Conservation (phyloP, 2,113 vertebrate species). For the Oncorhynchus clarkii region DNA sequence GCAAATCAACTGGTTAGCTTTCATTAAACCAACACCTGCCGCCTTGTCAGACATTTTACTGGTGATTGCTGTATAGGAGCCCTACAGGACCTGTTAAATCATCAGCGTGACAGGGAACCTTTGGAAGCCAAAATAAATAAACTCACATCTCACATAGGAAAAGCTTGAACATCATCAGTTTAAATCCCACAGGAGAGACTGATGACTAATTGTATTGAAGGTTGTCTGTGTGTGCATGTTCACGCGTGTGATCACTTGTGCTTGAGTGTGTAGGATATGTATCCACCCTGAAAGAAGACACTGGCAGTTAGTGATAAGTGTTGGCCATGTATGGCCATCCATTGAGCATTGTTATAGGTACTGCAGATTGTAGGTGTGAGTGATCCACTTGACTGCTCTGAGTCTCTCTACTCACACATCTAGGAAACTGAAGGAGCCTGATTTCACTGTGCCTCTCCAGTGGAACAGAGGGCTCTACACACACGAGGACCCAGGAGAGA, state of each 20-base stretch:
- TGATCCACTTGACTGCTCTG: conserved; percentile 44
- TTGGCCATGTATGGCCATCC: neutral
- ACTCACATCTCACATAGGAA: neutral
- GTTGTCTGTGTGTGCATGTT: no score
- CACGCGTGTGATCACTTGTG: no score
- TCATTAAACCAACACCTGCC: conserved; percentile 56
- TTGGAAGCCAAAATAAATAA: neutral
- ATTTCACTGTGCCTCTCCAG: conserved; percentile 28
- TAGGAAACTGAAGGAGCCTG: conserved; percentile 33
- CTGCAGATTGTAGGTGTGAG: conserved; percentile 14
- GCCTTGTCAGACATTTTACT: conserved; percentile 40
- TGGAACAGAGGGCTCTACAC: neutral
- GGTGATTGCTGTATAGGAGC: conserved; percentile 37
- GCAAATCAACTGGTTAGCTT: conserved; percentile 44
- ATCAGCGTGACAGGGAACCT: neutral
- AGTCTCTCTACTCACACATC: conserved; percentile 26
- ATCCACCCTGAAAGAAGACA: neutral
- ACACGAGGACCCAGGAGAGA: conserved; percentile 17
- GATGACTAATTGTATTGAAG: neutral
- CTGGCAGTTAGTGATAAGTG: neutral
- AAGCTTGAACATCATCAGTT: neutral
- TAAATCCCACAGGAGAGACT: neutral
- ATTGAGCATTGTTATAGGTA: neutral
- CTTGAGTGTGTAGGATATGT: no score
- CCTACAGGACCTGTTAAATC: conserved; percentile 15